Base-by-base conservation (phyloP, 2,888 invertebrate genomes). In the Ormyrus nitidulus region DNA sequence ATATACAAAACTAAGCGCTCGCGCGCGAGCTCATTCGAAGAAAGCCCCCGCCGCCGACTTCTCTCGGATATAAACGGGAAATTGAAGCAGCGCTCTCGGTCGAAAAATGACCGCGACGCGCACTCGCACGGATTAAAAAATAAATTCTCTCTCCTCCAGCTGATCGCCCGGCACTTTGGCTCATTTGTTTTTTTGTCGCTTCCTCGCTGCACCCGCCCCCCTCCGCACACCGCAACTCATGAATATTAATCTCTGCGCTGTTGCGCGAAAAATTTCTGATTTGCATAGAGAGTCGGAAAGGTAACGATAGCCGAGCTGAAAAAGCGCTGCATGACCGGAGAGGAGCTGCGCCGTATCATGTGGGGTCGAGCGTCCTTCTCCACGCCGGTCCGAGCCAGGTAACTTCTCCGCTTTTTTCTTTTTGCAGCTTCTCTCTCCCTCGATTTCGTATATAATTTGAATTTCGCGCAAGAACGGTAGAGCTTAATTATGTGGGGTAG, bases 301-400 rank as follows among this genome's bases (percentile, higher is more conserved):
- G 96, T 97, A 54, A 97, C 97, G 0, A 94, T 97, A 88, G 94
- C 94, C 62, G 97, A 96, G 81, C 90, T 97, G 78, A 94, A 96
- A 83, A 95, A 96, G 86, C 93, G 96, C 73, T 95, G 95, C 53
- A 94, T 97, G 92, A 96, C 95, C 6, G 97, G 97, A 0, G 97
- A 97, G 90, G 95, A 96, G 89, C 92, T 97, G 91, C 92, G 97
- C 6, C 93, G 95, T 65, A 92, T 97, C 59, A 97, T 97, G 97
- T 97, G 97, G 97, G 97, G 97, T 11, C 92, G 97, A 49, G 96
- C 96, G 53, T 96, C 96, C 0, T 96, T 97, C 84, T 96, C 96
- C 8, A 96, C 97, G 5, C 97, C 97, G 0, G 94, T 96, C 11
- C 95, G 96, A 91, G 92, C 92, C 86, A 93, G 93, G 93, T 93